Conservation (phyloP, 2,797 vertebrate genomes). For the Sebastes iracundus region DNA sequence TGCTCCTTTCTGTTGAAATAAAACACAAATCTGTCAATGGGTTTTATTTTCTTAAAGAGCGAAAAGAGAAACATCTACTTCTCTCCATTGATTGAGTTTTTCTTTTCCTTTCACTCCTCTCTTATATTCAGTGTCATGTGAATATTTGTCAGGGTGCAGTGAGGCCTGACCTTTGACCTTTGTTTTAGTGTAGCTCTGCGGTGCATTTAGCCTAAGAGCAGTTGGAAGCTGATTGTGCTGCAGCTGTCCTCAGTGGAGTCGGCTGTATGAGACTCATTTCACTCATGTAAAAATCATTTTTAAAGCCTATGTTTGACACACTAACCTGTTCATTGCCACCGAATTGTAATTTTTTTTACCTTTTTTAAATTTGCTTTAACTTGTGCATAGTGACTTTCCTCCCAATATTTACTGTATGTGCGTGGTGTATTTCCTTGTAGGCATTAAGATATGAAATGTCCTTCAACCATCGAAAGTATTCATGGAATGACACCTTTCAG, state of each 20-base stretch:
- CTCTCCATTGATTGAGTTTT: background rate
- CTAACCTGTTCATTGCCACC: too few species aligned
- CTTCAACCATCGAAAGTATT: background rate
- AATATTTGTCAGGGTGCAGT: background rate
- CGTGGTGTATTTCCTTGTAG: background rate
- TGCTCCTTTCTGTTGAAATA: background rate
- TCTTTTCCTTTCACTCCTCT: background rate
- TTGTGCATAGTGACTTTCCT: background rate
- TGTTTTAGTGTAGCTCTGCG: background rate
- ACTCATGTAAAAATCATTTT: too few species aligned
- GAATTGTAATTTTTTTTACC: too few species aligned
- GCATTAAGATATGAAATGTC: background rate
- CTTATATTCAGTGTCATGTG: background rate
- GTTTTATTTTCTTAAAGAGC: background rate
- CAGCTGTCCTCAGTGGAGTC: background rate
- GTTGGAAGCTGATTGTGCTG: background rate
- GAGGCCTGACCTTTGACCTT: conserved; percentile 6
- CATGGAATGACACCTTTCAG: background rate
- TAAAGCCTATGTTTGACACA: too few species aligned
- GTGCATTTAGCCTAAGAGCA: too few species aligned
- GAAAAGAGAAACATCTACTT: background rate
- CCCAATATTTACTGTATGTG: background rate
- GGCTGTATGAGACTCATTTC: background rate
- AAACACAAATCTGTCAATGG: background rate
- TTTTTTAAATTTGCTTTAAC: too few species aligned